Base-by-base conservation (phyloP, 2,113 vertebrate genomes). In the Indri indri region DNA sequence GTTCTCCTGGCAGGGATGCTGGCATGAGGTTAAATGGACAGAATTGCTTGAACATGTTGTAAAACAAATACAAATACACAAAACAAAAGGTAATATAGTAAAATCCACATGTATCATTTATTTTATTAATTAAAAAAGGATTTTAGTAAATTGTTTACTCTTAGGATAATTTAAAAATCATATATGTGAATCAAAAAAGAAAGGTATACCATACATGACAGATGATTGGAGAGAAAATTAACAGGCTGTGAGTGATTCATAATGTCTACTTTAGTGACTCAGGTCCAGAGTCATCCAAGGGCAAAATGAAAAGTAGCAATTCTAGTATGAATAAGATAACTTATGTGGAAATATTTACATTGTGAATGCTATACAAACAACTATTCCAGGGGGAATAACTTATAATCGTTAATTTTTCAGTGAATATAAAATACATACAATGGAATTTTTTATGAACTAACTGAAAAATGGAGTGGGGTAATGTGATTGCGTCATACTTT, bases 391-490 rank as follows among this genome's bases (percentile, higher is more conserved):
- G 30, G 27, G 84, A 97, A 91, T 95, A 98, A 97, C 97, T 98
- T 97, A 91, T 85, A 98, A 97, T 88, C 98, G 77, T 68, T 98
- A 97, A 97, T 97, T 96, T 97, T 70, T 96, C 66, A 98, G 95
- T 95, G 96, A 92, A 27, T 96, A 97, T 97, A 98, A 98, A 88
- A 59, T 37, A 93, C 93, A 94, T 40, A 91, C 82, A 96, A 91
- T 90, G 12, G 59, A 97, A 97, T 97, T 95, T 91, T 96, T 65
- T 65, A 91, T 97, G 84, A 87, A 37, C 74, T 96, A 88, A 74
- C n/a, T 96, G 88, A 91, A 82, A 97, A 98, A 97, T 90, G 80
- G 93, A 77, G 71, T 94, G 74, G 61, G 80, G 52, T 90, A 96
- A 98, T 97, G 87, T 95, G 88, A 97, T 96, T 97, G 81, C 73